Base-by-base conservation (phyloP, 2,888 invertebrate species). In the Sisyra nigra region DNA sequence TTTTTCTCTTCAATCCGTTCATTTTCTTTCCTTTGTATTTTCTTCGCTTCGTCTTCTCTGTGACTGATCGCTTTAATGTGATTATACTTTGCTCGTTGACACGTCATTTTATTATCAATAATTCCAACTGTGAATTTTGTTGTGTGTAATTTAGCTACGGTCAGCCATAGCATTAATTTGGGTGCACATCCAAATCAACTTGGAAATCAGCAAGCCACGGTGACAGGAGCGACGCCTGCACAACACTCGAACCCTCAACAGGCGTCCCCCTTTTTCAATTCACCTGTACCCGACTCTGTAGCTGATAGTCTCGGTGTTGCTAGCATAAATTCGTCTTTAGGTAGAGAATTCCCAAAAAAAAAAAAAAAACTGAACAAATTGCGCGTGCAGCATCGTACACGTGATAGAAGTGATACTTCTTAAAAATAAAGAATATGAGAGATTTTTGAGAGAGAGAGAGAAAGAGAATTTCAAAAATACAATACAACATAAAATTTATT, bases 151-250 rank as follows among this genome's bases (percentile, higher is more conserved):
- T 24, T 37, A 37, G 37, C 37, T 19, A 37, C 17, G 17, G 37
- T 37, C 11, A 19, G 18, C 19, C 37, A 37, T 17, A 17, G 37
- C 7, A 17, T 37, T 15, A 63, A 62, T 62, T 61, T 63, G 50
- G 51, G 50, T 45, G 44, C 49, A 41, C 61, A 61, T 52, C 61
- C 62, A 47, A 55, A 57, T 51, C 63, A 63, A 42, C 57, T 61
- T 9, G 37, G 19, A 11, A 19, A 19, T 3, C 37, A 37, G n/a
- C 37, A 37, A 44, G 57, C 55, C 50, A 54, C 59, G 40, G 62
- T 62, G 61, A 54, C 59, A 40, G 62, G 63, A 61, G 61, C 61
- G 58, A 57, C 58, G 48, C 61, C 60, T 41, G 59, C 59, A 38
- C 58, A 59, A 42, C 61, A 60, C 51, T 54, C 61, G 47, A 54